Evolutionary conservation across 1,140 invertebrate genomes (phyloP).

Genomic region (Monochamus saltuarius): DNA sequence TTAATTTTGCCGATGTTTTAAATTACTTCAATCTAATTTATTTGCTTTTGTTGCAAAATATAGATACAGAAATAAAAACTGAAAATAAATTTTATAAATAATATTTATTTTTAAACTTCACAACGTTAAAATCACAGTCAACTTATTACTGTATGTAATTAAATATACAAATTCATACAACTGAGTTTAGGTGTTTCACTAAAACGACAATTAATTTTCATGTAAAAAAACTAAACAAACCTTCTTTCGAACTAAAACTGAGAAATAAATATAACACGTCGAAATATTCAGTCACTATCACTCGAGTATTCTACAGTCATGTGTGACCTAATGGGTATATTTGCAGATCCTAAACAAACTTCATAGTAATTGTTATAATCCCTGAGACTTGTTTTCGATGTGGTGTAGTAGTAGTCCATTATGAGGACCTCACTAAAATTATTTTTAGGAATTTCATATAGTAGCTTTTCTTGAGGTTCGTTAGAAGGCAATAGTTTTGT

Average conservation of each 20-base stretch:
- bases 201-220: neutral
- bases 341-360: constrained; percentile 29
- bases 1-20: too few relatives aligned
- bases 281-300: constrained; percentile 7
- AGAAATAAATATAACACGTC: too few relatives aligned
- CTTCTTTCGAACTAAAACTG: too few relatives aligned
- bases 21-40: too few relatives aligned
- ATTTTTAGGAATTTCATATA: constrained; percentile 40
- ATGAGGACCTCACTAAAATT: constrained; percentile 42
- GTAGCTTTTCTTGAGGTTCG: constrained; percentile 25
- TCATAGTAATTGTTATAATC: constrained; percentile 47
- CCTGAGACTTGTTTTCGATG: constrained; percentile 44
- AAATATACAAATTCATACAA: constrained; percentile 19
- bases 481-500: constrained; percentile 36
- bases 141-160: constrained; percentile 26
- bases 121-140: constrained; percentile 34
- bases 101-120: constrained; percentile 29
- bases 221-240: too few relatives aligned
- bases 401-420: constrained; percentile 39
- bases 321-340: constrained; percentile 13
- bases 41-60: too few relatives aligned
- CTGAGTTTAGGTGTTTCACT: neutral
- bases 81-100: constrained; percentile 18
- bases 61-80: too few relatives aligned
- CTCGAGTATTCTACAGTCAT: constrained; percentile 11